These are phyloP conservation scores for Arge pagana DNA, from an alignment of 2,888 invertebrate species.

Conservation along the genomic window DNA sequence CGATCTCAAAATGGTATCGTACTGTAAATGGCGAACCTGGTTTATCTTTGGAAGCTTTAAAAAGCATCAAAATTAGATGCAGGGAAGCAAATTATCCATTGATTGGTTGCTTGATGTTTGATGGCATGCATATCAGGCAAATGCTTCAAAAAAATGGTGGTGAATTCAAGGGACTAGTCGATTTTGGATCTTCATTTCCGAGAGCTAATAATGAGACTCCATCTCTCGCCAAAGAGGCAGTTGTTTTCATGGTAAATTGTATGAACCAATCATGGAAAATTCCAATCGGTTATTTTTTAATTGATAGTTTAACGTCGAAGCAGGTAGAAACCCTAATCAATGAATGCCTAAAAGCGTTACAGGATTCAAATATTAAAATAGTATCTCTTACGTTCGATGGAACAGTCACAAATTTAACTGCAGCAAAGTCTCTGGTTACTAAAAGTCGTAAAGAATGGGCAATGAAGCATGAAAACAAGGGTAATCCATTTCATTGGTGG, in stretches of 20 bases:
- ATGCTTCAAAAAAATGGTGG: slow-evolving; percentile 18
- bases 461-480: too few species aligned
- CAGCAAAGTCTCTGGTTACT: slow-evolving; percentile 18
- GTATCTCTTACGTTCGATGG: slow-evolving; percentile 29
- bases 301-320: slow-evolving; percentile 10
- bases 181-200: slow-evolving; percentile 27
- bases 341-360: slow-evolving; percentile 2
- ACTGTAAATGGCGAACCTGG: slow-evolving; percentile 43
- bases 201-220: slow-evolving; percentile 18
- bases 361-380: slow-evolving; percentile 19
- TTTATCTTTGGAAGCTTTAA: slow-evolving; percentile 38
- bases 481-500: too few species aligned
- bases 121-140: slow-evolving; percentile 28
- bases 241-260: slow-evolving; percentile 23
- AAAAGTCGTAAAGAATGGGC: too few species aligned
- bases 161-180: slow-evolving; percentile 21
- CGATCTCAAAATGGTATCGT: slow-evolving; percentile 45
- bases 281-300: slow-evolving; percentile 27
- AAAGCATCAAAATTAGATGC: slow-evolving; percentile 29
- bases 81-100: slow-evolving; percentile 25
- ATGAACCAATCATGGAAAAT: slow-evolving; percentile 26
- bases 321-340: slow-evolving; percentile 19
- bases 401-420: slow-evolving; percentile 16
- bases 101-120: slow-evolving; percentile 27
- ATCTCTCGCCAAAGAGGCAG: slow-evolving; percentile 23